phyloP scores from a whole-genome alignment of 2,113 vertebrate species.

The Brachyhypopomus gauderio region DNA sequence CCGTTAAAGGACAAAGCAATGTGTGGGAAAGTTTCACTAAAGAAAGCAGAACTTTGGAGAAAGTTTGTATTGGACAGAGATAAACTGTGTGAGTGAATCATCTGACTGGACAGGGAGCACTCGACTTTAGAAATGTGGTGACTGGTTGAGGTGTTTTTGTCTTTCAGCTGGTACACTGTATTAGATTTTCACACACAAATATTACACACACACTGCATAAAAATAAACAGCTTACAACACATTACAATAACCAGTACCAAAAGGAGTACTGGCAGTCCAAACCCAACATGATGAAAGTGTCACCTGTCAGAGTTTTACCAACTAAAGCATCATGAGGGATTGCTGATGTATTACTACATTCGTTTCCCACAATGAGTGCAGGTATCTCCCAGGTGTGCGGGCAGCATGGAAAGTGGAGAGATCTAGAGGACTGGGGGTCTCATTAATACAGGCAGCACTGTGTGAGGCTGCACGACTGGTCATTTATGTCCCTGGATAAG shows the following conservation, averaged over 20 bases:
- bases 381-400: background rate
- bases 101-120: background rate
- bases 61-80: background rate
- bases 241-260: background rate
- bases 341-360: background rate
- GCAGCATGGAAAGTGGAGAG: background rate
- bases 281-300: background rate
- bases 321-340: background rate
- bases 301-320: background rate
- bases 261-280: background rate
- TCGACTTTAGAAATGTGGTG: background rate
- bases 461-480: constrained; percentile 27
- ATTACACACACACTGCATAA: background rate
- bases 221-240: background rate
- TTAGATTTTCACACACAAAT: background rate
- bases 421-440: constrained; percentile 15
- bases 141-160: too few species aligned
- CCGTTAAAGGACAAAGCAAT: constrained; percentile 5
- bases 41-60: background rate
- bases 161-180: too few species aligned
- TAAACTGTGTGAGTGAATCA: background rate
- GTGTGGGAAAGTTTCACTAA: background rate
- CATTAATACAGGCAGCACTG: constrained; percentile 43
- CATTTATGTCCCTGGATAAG: constrained; percentile 47
- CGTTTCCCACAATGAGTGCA: background rate